A percentile compares a stretch with the other conserved stretches of the same genome.
Evolutionary conservation across 1,140 invertebrate species (phyloP).

Genomic region (Bicyclus anynana): DNA sequence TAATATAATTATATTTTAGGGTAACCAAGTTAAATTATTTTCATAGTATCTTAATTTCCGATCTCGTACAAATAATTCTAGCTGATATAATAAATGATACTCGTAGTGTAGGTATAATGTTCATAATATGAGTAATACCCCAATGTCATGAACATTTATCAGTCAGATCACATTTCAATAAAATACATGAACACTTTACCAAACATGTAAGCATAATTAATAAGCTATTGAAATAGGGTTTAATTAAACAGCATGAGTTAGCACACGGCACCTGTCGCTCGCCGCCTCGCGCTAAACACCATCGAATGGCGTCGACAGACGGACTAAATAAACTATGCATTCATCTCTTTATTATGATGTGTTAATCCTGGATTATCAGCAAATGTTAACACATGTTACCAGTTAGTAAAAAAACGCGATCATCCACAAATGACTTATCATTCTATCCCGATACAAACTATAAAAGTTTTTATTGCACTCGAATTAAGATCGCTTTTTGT

Average conservation of each 20-base stretch:
- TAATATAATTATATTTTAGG: too few species aligned
- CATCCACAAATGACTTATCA: conserved; percentile 33
- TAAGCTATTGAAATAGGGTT: conserved; percentile 8
- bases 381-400: conserved; percentile 77
- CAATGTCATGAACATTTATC: too few species aligned
- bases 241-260: conserved; percentile 56
- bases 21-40: too few species aligned
- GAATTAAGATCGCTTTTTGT: conserved; percentile 37
- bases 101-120: too few species aligned
- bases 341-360: conserved; percentile 77
- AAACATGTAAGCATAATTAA: conserved; percentile 1
- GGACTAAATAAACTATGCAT: conserved; percentile 68
- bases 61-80: too few species aligned
- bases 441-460: conserved; percentile 13
- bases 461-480: conserved; percentile 32
- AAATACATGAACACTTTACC: too few species aligned
- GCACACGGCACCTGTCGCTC: conserved; percentile 58
- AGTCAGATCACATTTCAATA: too few species aligned
- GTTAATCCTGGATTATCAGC: conserved; percentile 75
- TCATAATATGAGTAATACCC: too few species aligned
- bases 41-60: too few species aligned
- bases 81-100: too few species aligned
- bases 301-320: conserved; percentile 63
- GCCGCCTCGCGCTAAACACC: conserved; percentile 40
- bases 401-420: conserved; percentile 62